A percentile compares a stretch with the other conserved stretches of the same genome.
Evolutionary conservation across 2,797 vertebrate genomes (phyloP).

Genomic region (Malacoctenus gilli): DNA sequence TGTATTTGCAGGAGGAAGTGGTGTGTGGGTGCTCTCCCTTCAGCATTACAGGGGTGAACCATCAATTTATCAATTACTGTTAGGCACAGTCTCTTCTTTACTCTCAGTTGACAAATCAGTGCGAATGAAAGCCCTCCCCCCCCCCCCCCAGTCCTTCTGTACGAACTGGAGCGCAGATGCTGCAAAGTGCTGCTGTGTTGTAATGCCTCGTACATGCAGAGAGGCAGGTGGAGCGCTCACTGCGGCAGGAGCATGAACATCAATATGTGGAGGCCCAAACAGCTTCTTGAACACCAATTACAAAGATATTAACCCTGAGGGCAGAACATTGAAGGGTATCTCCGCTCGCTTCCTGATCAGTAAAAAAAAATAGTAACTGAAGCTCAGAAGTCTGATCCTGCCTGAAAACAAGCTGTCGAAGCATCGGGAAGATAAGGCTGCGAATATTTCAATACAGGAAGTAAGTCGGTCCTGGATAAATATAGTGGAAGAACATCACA

Average conservation of each 20-base stretch:
- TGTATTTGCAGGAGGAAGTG: too few species aligned
- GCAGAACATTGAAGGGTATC: constrained; percentile 35
- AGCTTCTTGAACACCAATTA: constrained; percentile 62
- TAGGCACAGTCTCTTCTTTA: constrained; percentile 18
- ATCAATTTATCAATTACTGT: constrained; percentile 67
- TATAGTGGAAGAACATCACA: too few species aligned
- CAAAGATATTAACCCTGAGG: constrained; percentile 47
- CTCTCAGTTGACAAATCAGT: constrained; percentile 27
- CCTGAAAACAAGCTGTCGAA: too few species aligned
- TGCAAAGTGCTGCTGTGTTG: constrained; percentile 11
- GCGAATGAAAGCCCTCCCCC: too few species aligned
- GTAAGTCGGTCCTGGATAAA: too few species aligned
- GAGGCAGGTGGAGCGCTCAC: too few species aligned
- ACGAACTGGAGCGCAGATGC: constrained; percentile 32
- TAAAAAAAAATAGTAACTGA: too few species aligned
- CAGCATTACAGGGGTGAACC: constrained; percentile 39
- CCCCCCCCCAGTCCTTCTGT: too few species aligned
- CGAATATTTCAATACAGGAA: too few species aligned
- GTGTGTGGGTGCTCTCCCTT: constrained; percentile 24
- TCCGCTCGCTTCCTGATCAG: too few species aligned
- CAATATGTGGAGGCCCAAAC: constrained; percentile 42
- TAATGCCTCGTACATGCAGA: constrained; percentile 6
- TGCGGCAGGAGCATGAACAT: constrained; percentile 21
- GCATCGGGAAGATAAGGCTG: too few species aligned
- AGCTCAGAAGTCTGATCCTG: too few species aligned